Evolutionary conservation across 2,797 vertebrate genomes (phyloP), one percentile per base, ranked within the genome.

Genomic region (Mus minutoides): DNA sequence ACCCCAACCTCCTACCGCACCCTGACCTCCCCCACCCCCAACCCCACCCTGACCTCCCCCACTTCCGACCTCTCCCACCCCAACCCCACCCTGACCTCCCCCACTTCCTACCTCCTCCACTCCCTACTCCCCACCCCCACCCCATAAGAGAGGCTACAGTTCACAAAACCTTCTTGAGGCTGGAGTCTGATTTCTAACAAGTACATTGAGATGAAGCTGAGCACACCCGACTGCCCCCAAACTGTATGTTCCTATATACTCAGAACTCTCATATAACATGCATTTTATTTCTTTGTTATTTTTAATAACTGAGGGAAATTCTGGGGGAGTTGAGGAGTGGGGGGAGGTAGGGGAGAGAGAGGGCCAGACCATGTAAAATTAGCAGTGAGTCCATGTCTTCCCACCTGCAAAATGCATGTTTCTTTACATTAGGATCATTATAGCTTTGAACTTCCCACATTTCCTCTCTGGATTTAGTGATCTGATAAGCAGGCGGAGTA

Each of bases 301-400:
- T 97, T 97, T 95, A 96, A 98, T 97, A 97, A 91, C 94, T 91
- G 97, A 97, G 92, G 97, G 78, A 98, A 98, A 97, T 95, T 96
- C 95, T 97, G 82, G 46, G 46, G 46, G 46, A 46, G 92, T 89
- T 94, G 89, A 7, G 46, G 64, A 34, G 0, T 14, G 7, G 7
- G 34, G 6, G 0, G 17, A 49, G 49, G 49, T 6, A 46, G 46
- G 49, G 49, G 49, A 46, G 10, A 11, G 43, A 31, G 91, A 75
- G 62, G 92, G 94, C 96, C 87, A 97, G 95, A 97, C 95, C 85
- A 96, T 96, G 97, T 91, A 97, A 98, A 97, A 98, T 97, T 92
- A 98, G 94, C 89, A 92, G 90, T 75, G 77, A 88, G 93, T 97
- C 40, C 43, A 94, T 86, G 11, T 87, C 91, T 94, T 91, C 40